Evolutionary conservation across 2,797 vertebrate species (phyloP), one percentile per base, ranked within the genome.

Genomic region (Cirrhinus molitorella): DNA sequence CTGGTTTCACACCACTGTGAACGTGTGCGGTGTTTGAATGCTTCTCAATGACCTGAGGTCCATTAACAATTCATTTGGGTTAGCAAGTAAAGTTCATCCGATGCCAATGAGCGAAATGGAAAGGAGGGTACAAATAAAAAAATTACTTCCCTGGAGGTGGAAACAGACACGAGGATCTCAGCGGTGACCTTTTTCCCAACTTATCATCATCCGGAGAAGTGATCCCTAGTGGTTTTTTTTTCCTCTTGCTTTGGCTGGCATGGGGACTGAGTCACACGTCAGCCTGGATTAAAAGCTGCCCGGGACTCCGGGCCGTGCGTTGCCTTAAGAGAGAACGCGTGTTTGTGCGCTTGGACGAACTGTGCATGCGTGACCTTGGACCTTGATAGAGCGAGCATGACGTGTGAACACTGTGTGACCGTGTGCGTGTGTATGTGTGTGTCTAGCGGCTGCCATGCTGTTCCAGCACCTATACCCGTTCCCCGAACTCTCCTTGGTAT

Each of bases 251-350:
- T 88, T 90, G 93, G 91, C 93, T 94, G 94, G 93, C 93, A 92
- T 93, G 91, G 91, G 86, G 93, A 78, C 94, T 95, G 94, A 96
- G 94, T 96, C 95, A 95, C 92, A 88, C 93, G 91, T 95, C 95
- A 94, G 91, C 91, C 92, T 91, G 92, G 93, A 96, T 95, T 95
- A 95, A 94, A 94, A 84, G 93, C 93, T 68, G 72, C 68, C 59
- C 19, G 19, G 16, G 53, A 83, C 82, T 80, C 53, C 82, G 71
- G 77, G 80, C 71, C 34, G 59, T 66, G 77, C 73, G 77, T 67
- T 79, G 84, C 88, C 86, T 86, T 79, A 83, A 85, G 74, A 87
- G 49, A 83, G 37, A 76, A 53, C 11, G 4, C 73, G 43, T 79
- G 47, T 85, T 70, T 79, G 67, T 28, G 59, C 43, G 21, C 23